phyloP scores from a whole-genome alignment of 2,113 vertebrate species.

The Pteruthius melanotis region DNA sequence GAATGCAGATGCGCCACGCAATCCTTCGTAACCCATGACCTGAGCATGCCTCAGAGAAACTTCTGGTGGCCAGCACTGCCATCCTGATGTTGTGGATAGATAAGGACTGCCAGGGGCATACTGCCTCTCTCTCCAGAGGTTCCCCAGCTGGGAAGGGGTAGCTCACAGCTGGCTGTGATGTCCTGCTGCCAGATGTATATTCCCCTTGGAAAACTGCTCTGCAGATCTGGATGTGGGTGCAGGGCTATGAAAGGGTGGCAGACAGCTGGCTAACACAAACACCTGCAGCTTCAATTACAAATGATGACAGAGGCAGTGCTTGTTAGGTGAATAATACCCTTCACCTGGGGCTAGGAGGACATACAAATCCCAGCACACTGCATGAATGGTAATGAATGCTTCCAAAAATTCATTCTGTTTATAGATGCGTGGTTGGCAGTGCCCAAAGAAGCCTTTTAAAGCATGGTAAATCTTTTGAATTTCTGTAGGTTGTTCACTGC shows the following conservation, averaged over 20 bases:
- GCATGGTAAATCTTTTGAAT: neutral
- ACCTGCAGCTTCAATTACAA: neutral
- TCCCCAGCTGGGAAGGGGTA: neutral
- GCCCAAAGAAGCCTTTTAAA: neutral
- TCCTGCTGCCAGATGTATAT: neutral
- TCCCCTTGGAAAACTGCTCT: neutral
- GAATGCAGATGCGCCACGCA: neutral
- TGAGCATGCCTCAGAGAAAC: neutral
- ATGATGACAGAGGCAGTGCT: neutral
- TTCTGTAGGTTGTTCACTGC: neutral
- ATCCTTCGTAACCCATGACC: neutral
- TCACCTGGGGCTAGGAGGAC: neutral
- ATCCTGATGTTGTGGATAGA: fast-evolving
- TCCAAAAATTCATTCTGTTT: neutral
- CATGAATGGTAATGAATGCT: fast-evolving
- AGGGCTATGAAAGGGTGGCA: neutral
- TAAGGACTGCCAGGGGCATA: neutral
- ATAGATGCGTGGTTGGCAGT: neutral
- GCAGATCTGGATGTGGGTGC: neutral
- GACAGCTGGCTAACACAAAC: neutral
- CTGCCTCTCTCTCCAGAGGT: neutral
- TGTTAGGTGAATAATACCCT: neutral
- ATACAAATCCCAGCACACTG: neutral
- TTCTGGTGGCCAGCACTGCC: neutral
- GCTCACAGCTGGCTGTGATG: neutral